phyloP scores from a whole-genome alignment of 2,113 vertebrate genomes.

The Centropus unirufus region DNA sequence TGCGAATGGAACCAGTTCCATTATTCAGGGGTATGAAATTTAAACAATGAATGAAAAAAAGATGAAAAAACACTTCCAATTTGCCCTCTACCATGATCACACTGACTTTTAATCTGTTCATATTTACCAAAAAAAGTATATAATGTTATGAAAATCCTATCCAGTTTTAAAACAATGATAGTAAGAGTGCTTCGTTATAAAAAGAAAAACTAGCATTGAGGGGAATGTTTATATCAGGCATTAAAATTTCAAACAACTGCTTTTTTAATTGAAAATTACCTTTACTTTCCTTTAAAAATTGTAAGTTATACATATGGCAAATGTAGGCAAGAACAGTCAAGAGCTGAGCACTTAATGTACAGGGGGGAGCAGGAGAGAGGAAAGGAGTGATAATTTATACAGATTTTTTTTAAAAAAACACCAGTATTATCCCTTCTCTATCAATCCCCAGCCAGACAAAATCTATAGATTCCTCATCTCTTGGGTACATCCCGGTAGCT shows the following conservation, averaged over 20 bases:
- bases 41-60: not conserved
- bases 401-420: not conserved
- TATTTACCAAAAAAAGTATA: not conserved
- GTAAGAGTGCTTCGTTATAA: not conserved
- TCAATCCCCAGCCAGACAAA: rapidly evolving
- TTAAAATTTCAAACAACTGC: not conserved
- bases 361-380: not conserved
- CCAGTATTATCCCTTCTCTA: not conserved
- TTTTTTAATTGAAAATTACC: not conserved
- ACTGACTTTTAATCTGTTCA: not conserved
- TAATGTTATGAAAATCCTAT: not conserved
- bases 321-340: not conserved
- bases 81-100: not conserved
- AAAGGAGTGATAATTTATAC: not conserved
- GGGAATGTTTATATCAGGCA: not conserved
- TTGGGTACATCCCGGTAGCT: not conserved
- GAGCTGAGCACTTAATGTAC: not conserved
- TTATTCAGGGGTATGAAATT: not conserved
- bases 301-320: not conserved
- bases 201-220: not conserved
- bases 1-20: not conserved
- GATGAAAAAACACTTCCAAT: not conserved
- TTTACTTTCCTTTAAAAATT: not conserved
- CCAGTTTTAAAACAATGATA: not conserved
- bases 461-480: not conserved